Percentiles rank a stretch among this genome's conserved stretches.
Evolutionary conservation across 2,113 vertebrate species (phyloP).

Genomic region (Nycticorax nycticorax): DNA sequence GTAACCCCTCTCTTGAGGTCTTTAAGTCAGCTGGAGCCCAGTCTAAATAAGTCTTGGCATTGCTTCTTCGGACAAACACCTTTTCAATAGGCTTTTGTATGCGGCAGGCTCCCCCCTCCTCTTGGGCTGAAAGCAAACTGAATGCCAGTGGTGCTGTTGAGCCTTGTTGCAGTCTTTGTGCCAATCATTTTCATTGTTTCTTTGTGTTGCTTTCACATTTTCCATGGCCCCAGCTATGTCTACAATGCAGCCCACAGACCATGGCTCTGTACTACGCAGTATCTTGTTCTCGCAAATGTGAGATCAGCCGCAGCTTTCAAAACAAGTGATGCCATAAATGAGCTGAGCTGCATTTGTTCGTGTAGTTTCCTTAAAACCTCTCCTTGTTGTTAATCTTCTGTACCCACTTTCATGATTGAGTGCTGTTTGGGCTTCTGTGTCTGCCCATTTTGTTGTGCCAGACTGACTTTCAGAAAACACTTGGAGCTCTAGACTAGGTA

Average conservation of each 20-base stretch:
- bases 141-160: conserved; percentile 31
- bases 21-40: conserved; percentile 20
- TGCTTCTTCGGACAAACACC: conserved; percentile 32
- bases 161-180: conserved; percentile 34
- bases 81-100: conserved; percentile 64
- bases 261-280: not conserved
- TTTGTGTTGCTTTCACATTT: conserved; percentile 51
- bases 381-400: not conserved
- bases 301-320: conserved; percentile 49
- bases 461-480: not conserved
- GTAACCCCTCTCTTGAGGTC: not conserved
- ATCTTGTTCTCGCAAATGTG: conserved; percentile 35
- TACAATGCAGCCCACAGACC: conserved; percentile 63
- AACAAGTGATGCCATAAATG: conserved; percentile 58
- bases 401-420: not conserved
- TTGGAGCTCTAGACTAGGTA: not conserved
- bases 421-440: not conserved
- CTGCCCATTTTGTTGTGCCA: not conserved
- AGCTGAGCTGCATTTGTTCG: conserved; percentile 25
- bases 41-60: conserved; percentile 12
- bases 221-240: conserved; percentile 33
- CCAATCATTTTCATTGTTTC: conserved; percentile 50
- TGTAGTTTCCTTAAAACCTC: not conserved
- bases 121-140: conserved; percentile 10
- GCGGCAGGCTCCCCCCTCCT: conserved; percentile 25